phyloP scores from a whole-genome alignment of 1,140 invertebrate genomes.

The Diabrotica virgifera region DNA sequence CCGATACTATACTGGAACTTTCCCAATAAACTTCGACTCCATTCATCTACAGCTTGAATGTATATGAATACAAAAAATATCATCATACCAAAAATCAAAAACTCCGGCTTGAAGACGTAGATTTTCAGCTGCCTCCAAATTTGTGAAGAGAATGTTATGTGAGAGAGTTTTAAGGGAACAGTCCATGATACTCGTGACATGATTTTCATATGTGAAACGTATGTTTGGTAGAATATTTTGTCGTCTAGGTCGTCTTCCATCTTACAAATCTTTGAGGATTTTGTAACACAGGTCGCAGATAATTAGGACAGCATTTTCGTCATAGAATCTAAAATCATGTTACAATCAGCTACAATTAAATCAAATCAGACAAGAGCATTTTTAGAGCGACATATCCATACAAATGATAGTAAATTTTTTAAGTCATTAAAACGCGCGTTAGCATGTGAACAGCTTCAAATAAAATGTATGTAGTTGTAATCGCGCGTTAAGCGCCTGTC shows the following conservation, averaged over 20 bases:
- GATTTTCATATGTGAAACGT: conserved; percentile 78
- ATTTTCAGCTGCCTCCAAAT: conserved; percentile 70
- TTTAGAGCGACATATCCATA: no score
- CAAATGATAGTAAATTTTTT: no score
- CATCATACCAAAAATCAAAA: conserved; percentile 63
- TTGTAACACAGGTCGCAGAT: conserved; percentile 17
- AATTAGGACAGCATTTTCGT: conserved; percentile 27
- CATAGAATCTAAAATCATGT: conserved; percentile 33
- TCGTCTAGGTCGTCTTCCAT: conserved; percentile 90
- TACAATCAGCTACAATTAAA: conserved; percentile 33
- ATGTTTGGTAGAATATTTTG: conserved; percentile 79
- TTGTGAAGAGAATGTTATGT: conserved; percentile 56
- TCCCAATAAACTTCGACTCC: conserved; percentile 71
- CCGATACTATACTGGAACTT: conserved; percentile 68
- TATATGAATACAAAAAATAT: conserved; percentile 69
- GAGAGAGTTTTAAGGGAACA: conserved; percentile 62
- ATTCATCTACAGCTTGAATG: conserved; percentile 74
- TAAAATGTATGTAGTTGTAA: no score
- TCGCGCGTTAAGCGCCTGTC: no score
- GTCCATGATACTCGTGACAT: conserved; percentile 73
- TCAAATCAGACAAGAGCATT: not conserved
- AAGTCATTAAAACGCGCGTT: no score
- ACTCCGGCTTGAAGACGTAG: conserved; percentile 74
- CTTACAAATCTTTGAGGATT: conserved; percentile 18
- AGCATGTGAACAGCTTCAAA: no score